Base-by-base conservation (phyloP, 2,113 vertebrate species). In the Jacana jacana region DNA sequence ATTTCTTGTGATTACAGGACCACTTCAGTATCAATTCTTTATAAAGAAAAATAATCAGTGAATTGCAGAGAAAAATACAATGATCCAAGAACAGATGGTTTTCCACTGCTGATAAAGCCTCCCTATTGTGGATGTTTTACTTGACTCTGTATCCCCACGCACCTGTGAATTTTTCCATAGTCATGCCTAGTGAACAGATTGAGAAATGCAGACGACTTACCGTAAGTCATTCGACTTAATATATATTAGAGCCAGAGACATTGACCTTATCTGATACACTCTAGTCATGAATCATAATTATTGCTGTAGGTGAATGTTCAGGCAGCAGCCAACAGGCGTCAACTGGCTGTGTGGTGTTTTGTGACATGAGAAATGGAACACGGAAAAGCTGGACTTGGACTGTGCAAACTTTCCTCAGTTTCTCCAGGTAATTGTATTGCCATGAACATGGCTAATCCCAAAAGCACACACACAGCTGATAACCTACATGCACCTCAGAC, bases 381-480 rank as follows among this genome's bases (percentile, higher is more conserved):
- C 9, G 28, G 68, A 71, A 70, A 83, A 93, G 10, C 39, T 88
- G 75, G 71, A 73, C 31, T 72, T 46, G 49, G 66, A 42, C 81
- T 57, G 42, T 80, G 60, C 83, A 93, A 75, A 65, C 30, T 68
- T 65, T 63, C 89, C 72, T 33, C 20, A 20, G 72, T 48, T 81
- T 30, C 85, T 87, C 40, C 44, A 25, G 78, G 48, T 93, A 80
- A 92, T 91, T 92, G 82, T 72, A 76, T 76, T 91, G 81, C 78
- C 52, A 66, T 46, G 72, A 96, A 88, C 87, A 87, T 5, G 5
- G 37, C 30, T 97, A 96, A 98, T 97, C 96, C 93, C 80, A 33
- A 97, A 95, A 90, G 44, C 52, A 96, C 70, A 95, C 89, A 86
- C 63, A 60, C 64, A 49, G 93, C 85, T 91, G 90, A 96, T 95